Evolutionary conservation across 2,888 invertebrate species (phyloP).

Genomic region (Geophilus truncorum): DNA sequence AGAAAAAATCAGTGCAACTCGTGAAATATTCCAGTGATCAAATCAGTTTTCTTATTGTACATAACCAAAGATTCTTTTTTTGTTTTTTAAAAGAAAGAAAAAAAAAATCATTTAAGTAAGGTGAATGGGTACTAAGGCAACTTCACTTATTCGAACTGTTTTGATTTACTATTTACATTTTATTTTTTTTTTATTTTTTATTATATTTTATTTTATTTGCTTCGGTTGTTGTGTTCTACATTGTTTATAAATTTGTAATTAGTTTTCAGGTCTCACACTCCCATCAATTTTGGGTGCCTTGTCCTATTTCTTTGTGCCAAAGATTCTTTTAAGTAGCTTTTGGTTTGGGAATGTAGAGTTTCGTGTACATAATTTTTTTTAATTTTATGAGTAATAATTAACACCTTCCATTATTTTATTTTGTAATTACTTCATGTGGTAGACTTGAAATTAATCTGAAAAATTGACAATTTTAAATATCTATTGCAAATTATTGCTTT

Average conservation of each 20-base stretch:
- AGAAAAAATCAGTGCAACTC: background rate
- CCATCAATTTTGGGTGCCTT: slow-evolving; percentile 4
- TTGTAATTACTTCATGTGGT: background rate
- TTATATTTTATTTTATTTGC: too few relatives aligned
- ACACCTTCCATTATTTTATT: background rate
- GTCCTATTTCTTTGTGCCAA: slow-evolving; percentile 6
- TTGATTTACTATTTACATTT: background rate
- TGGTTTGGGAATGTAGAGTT: background rate
- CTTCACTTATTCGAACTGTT: background rate
- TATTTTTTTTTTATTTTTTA: too few relatives aligned
- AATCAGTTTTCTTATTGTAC: background rate
- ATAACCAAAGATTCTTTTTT: background rate
- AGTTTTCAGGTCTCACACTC: background rate
- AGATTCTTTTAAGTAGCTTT: background rate
- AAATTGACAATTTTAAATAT: background rate
- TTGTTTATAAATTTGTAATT: background rate
- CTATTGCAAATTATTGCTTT: background rate
- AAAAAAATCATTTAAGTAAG: background rate
- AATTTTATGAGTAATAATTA: background rate
- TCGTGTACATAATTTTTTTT: background rate
- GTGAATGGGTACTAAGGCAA: background rate
- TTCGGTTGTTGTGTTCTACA: background rate
- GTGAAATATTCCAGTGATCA: slow-evolving; percentile 1
- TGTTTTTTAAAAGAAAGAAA: too few relatives aligned
- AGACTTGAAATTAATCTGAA: background rate